A percentile compares a stretch with the other conserved stretches of the same genome.
Conservation (phyloP, 1,140 invertebrate genomes). For the Stegodyphus mimosarum region DNA sequence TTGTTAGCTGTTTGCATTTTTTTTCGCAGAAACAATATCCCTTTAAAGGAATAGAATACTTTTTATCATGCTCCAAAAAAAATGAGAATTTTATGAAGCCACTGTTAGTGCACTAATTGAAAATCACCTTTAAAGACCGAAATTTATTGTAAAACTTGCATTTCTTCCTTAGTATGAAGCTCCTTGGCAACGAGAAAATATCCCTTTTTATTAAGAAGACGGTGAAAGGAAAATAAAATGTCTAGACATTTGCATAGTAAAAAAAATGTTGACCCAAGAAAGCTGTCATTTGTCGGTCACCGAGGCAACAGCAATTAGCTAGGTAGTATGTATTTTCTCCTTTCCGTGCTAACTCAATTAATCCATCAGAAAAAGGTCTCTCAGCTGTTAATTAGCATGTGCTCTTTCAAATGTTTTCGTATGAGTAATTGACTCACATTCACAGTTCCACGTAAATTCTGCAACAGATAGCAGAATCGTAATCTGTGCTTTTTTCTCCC, state of each 20-base stretch:
- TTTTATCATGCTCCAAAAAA: no score
- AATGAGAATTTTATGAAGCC: no score
- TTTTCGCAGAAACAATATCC: no score
- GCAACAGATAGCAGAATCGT: conserved; percentile 18
- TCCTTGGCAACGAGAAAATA: not conserved
- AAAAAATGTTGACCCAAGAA: conserved; percentile 58
- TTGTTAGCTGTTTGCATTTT: no score
- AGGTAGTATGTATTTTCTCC: conserved; percentile 38
- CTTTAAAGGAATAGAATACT: no score
- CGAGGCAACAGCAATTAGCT: conserved; percentile 50
- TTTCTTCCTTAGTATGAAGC: not conserved
- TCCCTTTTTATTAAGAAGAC: not conserved
- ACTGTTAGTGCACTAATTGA: no score
- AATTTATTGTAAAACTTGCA: no score
- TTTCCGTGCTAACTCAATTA: conserved; percentile 47
- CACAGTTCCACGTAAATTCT: conserved; percentile 17
- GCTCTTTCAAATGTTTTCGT: conserved; percentile 59
- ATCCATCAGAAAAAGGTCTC: conserved; percentile 24
- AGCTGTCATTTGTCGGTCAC: conserved; percentile 45
- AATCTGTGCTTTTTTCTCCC: conserved; percentile 25
- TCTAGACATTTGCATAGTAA: conserved; percentile 52
- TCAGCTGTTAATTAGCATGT: conserved; percentile 57
- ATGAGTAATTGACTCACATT: conserved; percentile 53
- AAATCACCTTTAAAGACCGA: no score
- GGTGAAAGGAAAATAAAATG: conserved; percentile 43